Base-by-base conservation (phyloP, 1,140 invertebrate species). In the Lepidotrigona ventralis region DNA sequence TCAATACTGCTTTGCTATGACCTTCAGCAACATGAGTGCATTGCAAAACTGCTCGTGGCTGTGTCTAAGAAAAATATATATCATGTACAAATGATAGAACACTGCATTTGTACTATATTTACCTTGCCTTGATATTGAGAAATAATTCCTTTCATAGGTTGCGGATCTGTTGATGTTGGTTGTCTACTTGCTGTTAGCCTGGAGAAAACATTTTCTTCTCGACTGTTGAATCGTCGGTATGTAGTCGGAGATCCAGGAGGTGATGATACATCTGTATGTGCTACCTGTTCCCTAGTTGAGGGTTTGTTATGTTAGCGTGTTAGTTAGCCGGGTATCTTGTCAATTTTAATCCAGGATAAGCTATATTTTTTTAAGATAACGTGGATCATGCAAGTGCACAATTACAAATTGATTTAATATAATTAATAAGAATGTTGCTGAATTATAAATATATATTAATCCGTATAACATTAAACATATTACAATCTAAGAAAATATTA, bases 21-120 rank as follows among this genome's bases (percentile, higher is more conserved):
- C 98, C 98, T 92, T 97, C 96, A 19, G 97, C 97, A 60, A 97
- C 95, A 89, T 98, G 96, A 53, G 96, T 97, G 90, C 97, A 98
- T 54, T 96, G 95, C 46, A 98, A 92, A 86, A 97, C 96, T 51
- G 95, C 95, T 77, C 95, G 95, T 66, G 95, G 93, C 70, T 93
- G 93, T 56, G 90, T 90, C 95, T 96, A 87, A 51, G 83, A 88
- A 80, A 77, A 83, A 73, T 83, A 56, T 17, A 33, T 64, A 51
- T 83, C 68, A 60, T 15, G 63, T 64, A 23, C 68, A 77, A 58
- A 14, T 63, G 72, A 33, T 51, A 33, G 39, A 82, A 33, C 58
- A 19, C 1, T 19, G 60, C 26, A 19, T 33, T 58, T 15, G 5
- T 17, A 23, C 75, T 66, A 29, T 56, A 72, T 90, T 88, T 92